A percentile compares a stretch with the other conserved stretches of the same genome.
phyloP scores from a whole-genome alignment of 64 coral and sea anemone species.

The Pocillopora verrucosa region DNA sequence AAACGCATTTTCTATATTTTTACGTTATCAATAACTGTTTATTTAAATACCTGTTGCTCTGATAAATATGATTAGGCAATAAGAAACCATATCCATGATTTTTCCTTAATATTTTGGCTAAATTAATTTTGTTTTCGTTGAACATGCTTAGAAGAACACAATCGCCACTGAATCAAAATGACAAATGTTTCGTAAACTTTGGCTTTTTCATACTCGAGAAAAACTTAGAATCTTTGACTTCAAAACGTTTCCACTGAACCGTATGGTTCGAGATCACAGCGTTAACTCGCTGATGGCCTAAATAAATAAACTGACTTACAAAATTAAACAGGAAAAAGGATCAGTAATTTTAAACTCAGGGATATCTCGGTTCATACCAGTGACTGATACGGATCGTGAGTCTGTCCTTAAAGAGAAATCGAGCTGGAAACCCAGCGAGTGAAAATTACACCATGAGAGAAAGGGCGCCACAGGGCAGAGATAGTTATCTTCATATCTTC shows the following conservation, averaged over 20 bases:
- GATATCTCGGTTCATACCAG: background rate
- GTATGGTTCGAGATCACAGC: background rate
- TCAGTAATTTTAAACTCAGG: background rate
- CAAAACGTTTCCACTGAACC: background rate
- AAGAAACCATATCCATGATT: background rate
- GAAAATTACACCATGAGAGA: background rate
- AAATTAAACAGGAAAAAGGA: background rate
- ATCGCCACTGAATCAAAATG: background rate
- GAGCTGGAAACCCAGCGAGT: background rate
- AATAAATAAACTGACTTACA: background rate
- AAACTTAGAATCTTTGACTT: background rate
- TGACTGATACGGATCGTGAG: background rate
- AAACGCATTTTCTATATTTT: background rate
- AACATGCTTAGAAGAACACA: background rate
- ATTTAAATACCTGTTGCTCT: background rate
- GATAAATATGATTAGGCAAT: conserved; percentile 29
- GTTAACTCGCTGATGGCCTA: background rate
- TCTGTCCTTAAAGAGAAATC: background rate
- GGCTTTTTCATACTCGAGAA: background rate
- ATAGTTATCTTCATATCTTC: too few species aligned
- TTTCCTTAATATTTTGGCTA: background rate
- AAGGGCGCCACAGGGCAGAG: too few species aligned
- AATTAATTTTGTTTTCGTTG: conserved; percentile 1
- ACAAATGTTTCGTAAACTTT: background rate
- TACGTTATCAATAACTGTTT: background rate